Base-by-base conservation (phyloP, 1,140 invertebrate genomes). In the Sycophaga agraensis region DNA sequence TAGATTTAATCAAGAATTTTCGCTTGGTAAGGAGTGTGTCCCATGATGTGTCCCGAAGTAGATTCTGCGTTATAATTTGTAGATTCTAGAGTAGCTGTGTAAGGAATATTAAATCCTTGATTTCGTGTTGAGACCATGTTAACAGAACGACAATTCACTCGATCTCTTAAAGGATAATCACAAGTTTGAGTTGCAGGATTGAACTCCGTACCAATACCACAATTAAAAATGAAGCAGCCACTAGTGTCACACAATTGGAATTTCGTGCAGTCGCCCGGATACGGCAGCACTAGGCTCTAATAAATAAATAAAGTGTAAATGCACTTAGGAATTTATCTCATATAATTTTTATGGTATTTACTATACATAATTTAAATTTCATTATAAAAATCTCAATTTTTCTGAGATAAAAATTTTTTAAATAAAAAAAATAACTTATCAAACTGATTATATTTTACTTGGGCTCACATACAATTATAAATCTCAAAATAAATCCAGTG, bases 181-280 rank as follows among this genome's bases (percentile, higher is more conserved):
- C 82, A 83, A 8, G 62, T 63, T 4, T 58, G 53, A 3, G 70
- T 73, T 21, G 54, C 61, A 4, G 74, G 67, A 65, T 83, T 78
- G 55, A 81, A 83, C 26, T 80, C 70, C 0, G 79, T 81, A 24
- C 76, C 79, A 22, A 62, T 55, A 7, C 75, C 73, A 55, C 82
- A 84, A 2, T 34, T 53, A 55, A 81, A 72, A 5, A 78, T 62
- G 48, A 72, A 70, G 2, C 78, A 68, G 12, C 68, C 67, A 7
- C 77, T 78, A 5, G 26, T 55, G 35, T 74, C 78, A 57, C 82
- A 84, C 26, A 82, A 72, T 26, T 82, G 66, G 62, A 79, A 84
- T 56, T 78, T 80, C 1, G 59, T 63, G 51, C 82, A 83, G 53
- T 82, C 72, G 5, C 73, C 66, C 3, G 75, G 75, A 59, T 74